These are phyloP conservation scores for Penaeus japonicus DNA, from an alignment of 1,140 invertebrate genomes.

Conservation along the genomic window DNA sequence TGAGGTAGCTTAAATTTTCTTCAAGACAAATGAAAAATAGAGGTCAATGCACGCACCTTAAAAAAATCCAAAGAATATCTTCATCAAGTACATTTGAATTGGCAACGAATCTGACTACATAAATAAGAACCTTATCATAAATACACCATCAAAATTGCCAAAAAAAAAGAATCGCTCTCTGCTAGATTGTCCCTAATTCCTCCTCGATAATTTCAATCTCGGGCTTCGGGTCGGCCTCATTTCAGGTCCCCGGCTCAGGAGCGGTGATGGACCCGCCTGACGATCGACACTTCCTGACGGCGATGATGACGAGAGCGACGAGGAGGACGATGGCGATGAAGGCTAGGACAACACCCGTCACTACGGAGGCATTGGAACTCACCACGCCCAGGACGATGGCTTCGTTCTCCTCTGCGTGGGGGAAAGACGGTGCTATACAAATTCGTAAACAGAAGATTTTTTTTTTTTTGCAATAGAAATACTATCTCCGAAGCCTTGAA, in stretches of 20 bases:
- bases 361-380: slow-evolving; percentile 30
- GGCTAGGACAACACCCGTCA: slow-evolving; percentile 33
- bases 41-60: too few relatives aligned
- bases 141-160: background rate
- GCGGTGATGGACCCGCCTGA: slow-evolving; percentile 23
- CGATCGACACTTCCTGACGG: background rate
- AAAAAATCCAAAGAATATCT: too few relatives aligned
- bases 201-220: slow-evolving; percentile 30
- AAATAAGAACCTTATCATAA: background rate
- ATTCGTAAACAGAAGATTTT: too few relatives aligned
- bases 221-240: background rate
- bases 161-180: background rate
- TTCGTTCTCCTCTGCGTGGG: slow-evolving; percentile 18
- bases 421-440: too few relatives aligned
- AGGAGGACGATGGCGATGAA: slow-evolving; percentile 26
- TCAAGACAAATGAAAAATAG: too few relatives aligned
- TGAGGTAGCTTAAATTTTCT: too few relatives aligned
- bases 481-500: too few relatives aligned
- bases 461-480: too few relatives aligned
- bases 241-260: slow-evolving; percentile 1
- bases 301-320: slow-evolving; percentile 30
- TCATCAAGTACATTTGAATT: too few relatives aligned
- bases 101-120: background rate
- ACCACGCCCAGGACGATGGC: slow-evolving; percentile 35
- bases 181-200: slow-evolving; percentile 40